Evolutionary conservation across 2,113 vertebrate species (phyloP).

Genomic region (Salvator merianae): DNA sequence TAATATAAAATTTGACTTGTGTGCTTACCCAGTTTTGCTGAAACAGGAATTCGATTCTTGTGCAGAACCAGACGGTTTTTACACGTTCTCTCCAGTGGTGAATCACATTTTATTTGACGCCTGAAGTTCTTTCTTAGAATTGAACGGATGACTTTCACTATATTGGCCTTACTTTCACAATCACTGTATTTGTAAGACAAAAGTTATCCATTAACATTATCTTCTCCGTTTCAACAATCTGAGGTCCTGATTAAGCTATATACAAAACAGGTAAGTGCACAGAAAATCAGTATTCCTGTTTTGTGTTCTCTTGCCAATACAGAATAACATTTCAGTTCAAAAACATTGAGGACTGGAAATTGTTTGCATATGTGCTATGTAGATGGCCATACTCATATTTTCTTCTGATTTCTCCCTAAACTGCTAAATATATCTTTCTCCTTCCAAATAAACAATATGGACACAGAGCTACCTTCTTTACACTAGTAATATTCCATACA

Average conservation of each 20-base stretch:
- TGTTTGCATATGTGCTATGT: background rate
- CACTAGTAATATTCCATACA: background rate
- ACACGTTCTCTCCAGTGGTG: slow-evolving; percentile 77
- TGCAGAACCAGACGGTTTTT: slow-evolving; percentile 84
- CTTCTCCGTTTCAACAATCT: background rate
- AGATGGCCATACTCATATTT: background rate
- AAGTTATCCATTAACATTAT: background rate
- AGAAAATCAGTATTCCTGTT: background rate
- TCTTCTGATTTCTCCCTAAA: background rate
- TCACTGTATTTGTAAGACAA: slow-evolving; percentile 73
- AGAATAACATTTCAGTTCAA: background rate
- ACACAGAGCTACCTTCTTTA: background rate
- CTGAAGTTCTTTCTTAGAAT: slow-evolving; percentile 91
- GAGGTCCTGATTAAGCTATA: background rate
- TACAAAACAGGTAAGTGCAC: background rate
- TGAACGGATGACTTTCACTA: slow-evolving; percentile 92
- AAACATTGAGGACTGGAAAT: no score
- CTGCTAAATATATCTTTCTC: accelerated
- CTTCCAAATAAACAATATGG: no score
- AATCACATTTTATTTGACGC: slow-evolving; percentile 83
- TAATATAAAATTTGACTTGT: background rate
- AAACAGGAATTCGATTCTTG: slow-evolving; percentile 82
- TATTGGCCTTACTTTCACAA: slow-evolving; percentile 88
- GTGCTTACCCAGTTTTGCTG: slow-evolving; percentile 87
- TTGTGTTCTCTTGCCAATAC: background rate